Conservation (phyloP, 1,140 invertebrate genomes). For the Orchestia grillus region DNA sequence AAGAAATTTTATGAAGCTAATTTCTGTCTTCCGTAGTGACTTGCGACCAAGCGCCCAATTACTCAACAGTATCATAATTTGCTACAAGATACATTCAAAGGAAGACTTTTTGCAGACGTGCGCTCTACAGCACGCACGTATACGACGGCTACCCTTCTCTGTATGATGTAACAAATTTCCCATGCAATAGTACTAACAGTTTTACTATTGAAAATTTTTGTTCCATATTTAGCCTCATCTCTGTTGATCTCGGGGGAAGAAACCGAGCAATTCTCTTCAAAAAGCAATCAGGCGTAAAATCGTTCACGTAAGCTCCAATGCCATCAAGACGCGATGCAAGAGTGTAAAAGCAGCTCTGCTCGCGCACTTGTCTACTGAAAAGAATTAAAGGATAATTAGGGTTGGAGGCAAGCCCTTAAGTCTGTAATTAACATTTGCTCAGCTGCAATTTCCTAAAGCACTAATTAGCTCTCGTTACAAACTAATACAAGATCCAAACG, state of each 20-base stretch:
- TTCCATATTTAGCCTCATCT: neutral
- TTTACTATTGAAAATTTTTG: too few relatives aligned
- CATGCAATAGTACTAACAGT: too few relatives aligned
- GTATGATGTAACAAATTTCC: too few relatives aligned
- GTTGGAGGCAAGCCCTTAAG: neutral
- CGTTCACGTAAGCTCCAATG: neutral
- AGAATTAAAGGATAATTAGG: neutral
- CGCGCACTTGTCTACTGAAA: neutral
- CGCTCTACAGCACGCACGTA: too few relatives aligned
- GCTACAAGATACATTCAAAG: too few relatives aligned
- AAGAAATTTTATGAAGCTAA: too few relatives aligned
- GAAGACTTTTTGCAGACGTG: too few relatives aligned
- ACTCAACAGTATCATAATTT: too few relatives aligned
- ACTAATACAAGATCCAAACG: slow-evolving; percentile 35
- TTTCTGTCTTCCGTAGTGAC: too few relatives aligned
- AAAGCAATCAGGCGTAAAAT: neutral
- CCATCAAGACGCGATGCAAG: neutral
- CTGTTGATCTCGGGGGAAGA: neutral
- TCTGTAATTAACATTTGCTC: slow-evolving; percentile 7
- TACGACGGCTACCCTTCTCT: too few relatives aligned
- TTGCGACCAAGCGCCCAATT: too few relatives aligned
- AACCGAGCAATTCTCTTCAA: neutral
- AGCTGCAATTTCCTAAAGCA: neutral
- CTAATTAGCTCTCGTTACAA: slow-evolving; percentile 52
- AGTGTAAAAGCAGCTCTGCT: neutral